A percentile compares a stretch with the other conserved stretches of the same genome.
Conservation (phyloP, 2,888 invertebrate genomes). For the Linnaemya vulpina region DNA sequence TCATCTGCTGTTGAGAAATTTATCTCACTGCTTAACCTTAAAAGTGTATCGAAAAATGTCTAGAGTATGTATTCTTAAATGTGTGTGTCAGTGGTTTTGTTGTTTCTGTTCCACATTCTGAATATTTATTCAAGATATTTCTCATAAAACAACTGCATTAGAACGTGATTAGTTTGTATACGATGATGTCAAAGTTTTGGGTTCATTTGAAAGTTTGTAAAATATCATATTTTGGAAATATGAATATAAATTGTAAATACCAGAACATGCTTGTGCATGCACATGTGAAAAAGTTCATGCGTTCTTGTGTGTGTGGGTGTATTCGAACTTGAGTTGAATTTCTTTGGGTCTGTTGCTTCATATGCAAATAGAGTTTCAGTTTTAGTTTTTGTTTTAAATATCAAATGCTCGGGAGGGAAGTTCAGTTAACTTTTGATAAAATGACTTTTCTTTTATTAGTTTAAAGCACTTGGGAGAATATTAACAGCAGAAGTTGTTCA, state of each 20-base stretch:
- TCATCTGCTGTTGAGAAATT: too few species aligned
- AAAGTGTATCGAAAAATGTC: background rate
- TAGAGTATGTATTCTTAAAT: background rate
- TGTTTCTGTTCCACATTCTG: background rate
- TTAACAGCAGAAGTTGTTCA: slow-evolving; percentile 42
- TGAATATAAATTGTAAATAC: background rate
- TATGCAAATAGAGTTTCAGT: slow-evolving; percentile 24
- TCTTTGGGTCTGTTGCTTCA: background rate
- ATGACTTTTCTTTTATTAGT: slow-evolving; percentile 73
- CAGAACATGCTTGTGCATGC: background rate
- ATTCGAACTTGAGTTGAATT: slow-evolving; percentile 21
- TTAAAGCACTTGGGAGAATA: slow-evolving; percentile 73
- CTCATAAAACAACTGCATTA: slow-evolving; percentile 22
- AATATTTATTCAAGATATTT: slow-evolving; percentile 8
- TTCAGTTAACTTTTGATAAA: slow-evolving; percentile 68
- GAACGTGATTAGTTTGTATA: slow-evolving; percentile 64
- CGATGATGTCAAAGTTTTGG: slow-evolving; percentile 65
- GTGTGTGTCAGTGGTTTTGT: background rate
- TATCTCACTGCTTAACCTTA: too few species aligned
- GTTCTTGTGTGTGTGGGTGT: too few species aligned
- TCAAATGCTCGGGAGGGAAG: slow-evolving; percentile 55
- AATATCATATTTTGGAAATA: slow-evolving; percentile 51
- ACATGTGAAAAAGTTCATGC: background rate
- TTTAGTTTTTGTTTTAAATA: slow-evolving; percentile 34
- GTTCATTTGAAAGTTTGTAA: slow-evolving; percentile 48